Conservation (phyloP, 2,888 invertebrate species). For the Megaustenia siamemsis region DNA sequence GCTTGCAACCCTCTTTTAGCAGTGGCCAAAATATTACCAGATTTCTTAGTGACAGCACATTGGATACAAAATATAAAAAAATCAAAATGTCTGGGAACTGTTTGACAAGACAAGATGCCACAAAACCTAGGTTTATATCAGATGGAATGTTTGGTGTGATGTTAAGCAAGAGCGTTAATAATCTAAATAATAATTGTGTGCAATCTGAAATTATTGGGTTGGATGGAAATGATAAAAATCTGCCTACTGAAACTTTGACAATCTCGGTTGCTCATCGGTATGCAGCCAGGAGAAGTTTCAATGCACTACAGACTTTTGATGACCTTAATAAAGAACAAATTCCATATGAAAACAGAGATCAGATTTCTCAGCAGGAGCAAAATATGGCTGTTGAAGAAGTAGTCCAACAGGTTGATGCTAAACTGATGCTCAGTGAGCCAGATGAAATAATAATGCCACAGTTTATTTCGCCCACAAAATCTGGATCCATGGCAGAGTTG, state of each 20-base stretch:
- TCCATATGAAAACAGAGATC: neutral
- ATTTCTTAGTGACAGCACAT: neutral
- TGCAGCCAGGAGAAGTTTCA: neutral
- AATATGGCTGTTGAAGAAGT: neutral
- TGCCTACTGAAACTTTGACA: no score
- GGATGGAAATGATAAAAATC: neutral
- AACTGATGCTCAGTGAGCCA: neutral
- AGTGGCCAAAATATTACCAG: neutral
- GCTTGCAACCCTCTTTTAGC: constrained; percentile 51
- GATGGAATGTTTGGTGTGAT: neutral
- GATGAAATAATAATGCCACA: neutral
- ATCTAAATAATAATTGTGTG: neutral
- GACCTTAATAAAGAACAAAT: neutral
- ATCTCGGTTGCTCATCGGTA: neutral
- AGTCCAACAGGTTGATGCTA: neutral
- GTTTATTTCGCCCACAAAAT: neutral
- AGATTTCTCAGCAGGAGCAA: neutral
- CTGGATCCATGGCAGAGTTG: neutral
- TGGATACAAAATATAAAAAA: neutral
- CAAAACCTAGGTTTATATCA: neutral
- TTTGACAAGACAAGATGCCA: neutral
- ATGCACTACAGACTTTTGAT: neutral
- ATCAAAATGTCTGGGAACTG: neutral
- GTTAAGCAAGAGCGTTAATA: neutral
- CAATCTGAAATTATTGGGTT: neutral